Evolutionary conservation across 1,140 invertebrate species (phyloP).

Genomic region (Penaeus chinensis): DNA sequence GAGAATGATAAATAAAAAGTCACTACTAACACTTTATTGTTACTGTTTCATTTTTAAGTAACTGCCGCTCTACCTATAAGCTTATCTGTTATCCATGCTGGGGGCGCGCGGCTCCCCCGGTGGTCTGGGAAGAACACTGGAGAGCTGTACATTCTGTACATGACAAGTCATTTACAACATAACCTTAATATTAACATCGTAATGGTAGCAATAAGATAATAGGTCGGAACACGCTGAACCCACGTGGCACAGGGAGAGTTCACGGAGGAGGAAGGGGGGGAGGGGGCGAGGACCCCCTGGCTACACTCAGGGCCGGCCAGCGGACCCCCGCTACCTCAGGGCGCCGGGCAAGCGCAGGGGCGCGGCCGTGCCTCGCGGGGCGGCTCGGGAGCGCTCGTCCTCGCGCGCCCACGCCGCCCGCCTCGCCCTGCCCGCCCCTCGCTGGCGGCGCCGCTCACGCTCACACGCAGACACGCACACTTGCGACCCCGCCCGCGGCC

Average conservation of each 20-base stretch:
- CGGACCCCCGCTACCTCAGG: not conserved
- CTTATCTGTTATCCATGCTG: constrained; percentile 34
- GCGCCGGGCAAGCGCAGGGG: not conserved
- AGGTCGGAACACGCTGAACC: constrained; percentile 29
- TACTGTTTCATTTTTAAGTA: constrained; percentile 52
- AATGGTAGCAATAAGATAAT: constrained; percentile 25
- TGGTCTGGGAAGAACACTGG: constrained; percentile 41
- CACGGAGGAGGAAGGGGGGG: constrained; percentile 1
- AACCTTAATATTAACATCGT: constrained; percentile 41
- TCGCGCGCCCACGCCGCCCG: not conserved
- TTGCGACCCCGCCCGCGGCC: not conserved
- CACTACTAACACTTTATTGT: constrained; percentile 52
- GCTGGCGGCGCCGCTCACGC: not conserved
- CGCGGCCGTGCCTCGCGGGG: too few species aligned
- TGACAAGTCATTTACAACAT: constrained; percentile 51
- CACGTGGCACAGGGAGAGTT: constrained; percentile 12
- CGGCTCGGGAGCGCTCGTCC: not conserved
- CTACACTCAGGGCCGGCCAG: constrained; percentile 4
- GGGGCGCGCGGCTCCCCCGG: not conserved
- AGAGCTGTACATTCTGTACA: constrained; percentile 47
- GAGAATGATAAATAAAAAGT: not conserved
- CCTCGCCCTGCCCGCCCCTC: not conserved
- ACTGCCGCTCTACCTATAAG: constrained; percentile 42
- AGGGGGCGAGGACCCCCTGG: not conserved
- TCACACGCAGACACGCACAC: too few species aligned